Base-by-base conservation (phyloP, 2,888 invertebrate genomes). In the Scaptomyza tumidula region DNA sequence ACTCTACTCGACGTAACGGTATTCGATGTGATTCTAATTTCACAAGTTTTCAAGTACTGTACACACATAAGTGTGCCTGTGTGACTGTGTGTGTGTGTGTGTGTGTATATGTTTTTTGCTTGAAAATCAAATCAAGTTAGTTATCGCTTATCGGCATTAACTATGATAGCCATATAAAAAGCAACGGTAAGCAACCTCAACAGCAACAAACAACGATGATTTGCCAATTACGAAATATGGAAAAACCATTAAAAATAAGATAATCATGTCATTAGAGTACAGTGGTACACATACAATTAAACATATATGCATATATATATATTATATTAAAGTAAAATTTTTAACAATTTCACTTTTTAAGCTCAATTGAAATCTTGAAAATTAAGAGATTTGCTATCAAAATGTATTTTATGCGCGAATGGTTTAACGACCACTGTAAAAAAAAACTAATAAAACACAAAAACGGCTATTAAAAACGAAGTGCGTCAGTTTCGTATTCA, bases 211-310 rank as follows among this genome's bases (percentile, higher is more conserved):
- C 54, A 68, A 65, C 68, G 64, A 80, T 82, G 82, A 86, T 67
- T 64, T 56, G 50, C 80, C 88, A 83, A 62, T 53, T 65, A 72
- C 61, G 48, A 60, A 52, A 61, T 49, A 41, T 37, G 81, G 76
- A 79, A 88, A 82, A 79, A 24, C 73, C 71, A 74, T 63, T 44
- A 70, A 56, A 63, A 68, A 67, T 61, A 71, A 6, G 0, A 73
- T 44, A 52, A 50, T 54, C 54, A 43, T 57, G 37, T 16, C 19
- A 44, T 44, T 44, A 11, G 6, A 6, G 33, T 11, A 35, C 44
- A 44, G 13, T 44, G 13, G 13, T 24, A 39, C 39, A 37, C 5
- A 33, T 33, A 33, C 31, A 31, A 6, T 6, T 27, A 6, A 2
- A 27, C 29, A 29, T 7, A 29, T 29, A 7, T 29, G 29, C 29